Evolutionary conservation across 2,888 invertebrate genomes (phyloP).

Genomic region (Pinctada fucata): DNA sequence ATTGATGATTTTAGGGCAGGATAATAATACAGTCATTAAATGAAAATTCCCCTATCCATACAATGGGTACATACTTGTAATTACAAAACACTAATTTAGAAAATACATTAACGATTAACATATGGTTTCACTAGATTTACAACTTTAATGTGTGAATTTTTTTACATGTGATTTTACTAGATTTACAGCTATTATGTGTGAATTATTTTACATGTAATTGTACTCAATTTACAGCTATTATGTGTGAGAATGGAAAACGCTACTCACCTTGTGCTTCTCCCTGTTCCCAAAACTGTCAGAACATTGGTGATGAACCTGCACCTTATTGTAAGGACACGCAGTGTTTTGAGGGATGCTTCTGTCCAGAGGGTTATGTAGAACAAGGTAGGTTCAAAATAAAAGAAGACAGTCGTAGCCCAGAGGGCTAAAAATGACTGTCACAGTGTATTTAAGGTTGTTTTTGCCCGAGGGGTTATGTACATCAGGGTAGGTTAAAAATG

Average conservation of each 20-base stretch:
- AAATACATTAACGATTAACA: too few relatives aligned
- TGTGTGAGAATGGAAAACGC: slow-evolving; percentile 89
- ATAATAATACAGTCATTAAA: too few relatives aligned
- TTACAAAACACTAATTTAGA: too few relatives aligned
- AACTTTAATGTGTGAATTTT: too few relatives aligned
- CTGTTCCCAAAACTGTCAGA: slow-evolving; percentile 86
- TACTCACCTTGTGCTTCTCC: slow-evolving; percentile 89
- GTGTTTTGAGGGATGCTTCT: slow-evolving; percentile 73
- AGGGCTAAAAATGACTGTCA: not conserved
- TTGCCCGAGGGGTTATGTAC: slow-evolving; percentile 45
- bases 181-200: too few relatives aligned
- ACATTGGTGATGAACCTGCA: slow-evolving; percentile 51
- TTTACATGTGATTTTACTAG: too few relatives aligned
- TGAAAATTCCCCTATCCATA: too few relatives aligned
- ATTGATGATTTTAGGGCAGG: too few relatives aligned
- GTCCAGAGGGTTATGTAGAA: slow-evolving; percentile 63
- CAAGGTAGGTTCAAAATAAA: slow-evolving; percentile 48
- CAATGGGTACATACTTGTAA: too few relatives aligned
- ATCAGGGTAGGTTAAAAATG: slow-evolving; percentile 61
- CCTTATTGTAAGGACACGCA: slow-evolving; percentile 55
- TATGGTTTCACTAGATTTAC: too few relatives aligned
- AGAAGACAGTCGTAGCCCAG: too few relatives aligned
- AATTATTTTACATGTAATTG: too few relatives aligned
- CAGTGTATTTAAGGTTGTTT: not conserved
- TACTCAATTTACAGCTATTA: slow-evolving; percentile 83